Evolutionary conservation across 2,797 vertebrate genomes (phyloP).

Genomic region (Anguilla obscura): DNA sequence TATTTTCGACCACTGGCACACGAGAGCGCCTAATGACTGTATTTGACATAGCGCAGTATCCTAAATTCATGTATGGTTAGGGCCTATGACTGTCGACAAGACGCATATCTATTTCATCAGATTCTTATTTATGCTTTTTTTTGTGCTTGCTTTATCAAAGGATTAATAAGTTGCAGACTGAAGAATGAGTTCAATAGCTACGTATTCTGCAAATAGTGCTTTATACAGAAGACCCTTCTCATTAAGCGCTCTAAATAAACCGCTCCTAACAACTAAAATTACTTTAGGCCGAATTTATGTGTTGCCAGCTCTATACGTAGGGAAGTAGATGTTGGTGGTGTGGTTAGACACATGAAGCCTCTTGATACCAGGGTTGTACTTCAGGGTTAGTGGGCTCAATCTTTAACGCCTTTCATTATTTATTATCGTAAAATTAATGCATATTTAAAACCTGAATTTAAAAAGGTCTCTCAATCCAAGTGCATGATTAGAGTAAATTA

Average conservation of each 20-base stretch:
- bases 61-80: too few relatives aligned
- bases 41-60: neutral
- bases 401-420: neutral
- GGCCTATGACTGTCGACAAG: too few relatives aligned
- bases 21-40: neutral
- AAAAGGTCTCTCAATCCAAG: too few relatives aligned
- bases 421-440: too few relatives aligned
- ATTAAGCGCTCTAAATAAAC: neutral
- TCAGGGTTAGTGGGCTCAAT: neutral
- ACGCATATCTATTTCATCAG: too few relatives aligned
- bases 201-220: neutral
- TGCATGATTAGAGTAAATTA: too few relatives aligned
- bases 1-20: neutral
- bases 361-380: neutral
- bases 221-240: neutral
- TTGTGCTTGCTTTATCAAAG: neutral
- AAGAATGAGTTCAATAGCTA: neutral
- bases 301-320: neutral
- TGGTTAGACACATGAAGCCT: neutral
- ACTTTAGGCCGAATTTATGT: neutral
- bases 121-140: neutral
- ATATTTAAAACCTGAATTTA: too few relatives aligned
- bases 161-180: neutral
- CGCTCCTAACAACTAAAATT: neutral
- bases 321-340: neutral